Evolutionary conservation across 1,140 invertebrate genomes (phyloP).

Genomic region (Teleopsis dalmanni): DNA sequence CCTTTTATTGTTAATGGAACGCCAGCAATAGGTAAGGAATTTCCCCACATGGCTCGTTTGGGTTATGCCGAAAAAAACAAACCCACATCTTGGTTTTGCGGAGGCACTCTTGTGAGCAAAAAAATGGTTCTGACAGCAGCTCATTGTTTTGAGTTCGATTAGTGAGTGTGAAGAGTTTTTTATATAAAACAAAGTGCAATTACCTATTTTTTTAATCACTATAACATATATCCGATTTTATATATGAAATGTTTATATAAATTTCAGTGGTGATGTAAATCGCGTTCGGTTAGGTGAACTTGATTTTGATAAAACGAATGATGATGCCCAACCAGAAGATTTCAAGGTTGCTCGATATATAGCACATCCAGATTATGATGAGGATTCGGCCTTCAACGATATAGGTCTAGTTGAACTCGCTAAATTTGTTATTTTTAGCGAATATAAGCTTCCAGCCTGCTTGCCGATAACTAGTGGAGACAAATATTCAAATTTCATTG

Average conservation of each 20-base stretch:
- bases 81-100: slow-evolving; percentile 36
- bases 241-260: no score
- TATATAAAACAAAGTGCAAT: no score
- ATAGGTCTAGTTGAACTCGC: slow-evolving; percentile 29
- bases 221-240: no score
- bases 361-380: slow-evolving; percentile 24
- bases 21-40: slow-evolving; percentile 36
- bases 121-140: slow-evolving; percentile 41
- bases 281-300: slow-evolving; percentile 33
- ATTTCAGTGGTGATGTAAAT: slow-evolving; percentile 21
- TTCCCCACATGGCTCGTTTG: slow-evolving; percentile 41
- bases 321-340: slow-evolving; percentile 29
- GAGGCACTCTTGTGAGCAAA: slow-evolving; percentile 40
- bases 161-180: no score
- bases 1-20: slow-evolving; percentile 31
- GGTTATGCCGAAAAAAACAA: slow-evolving; percentile 15
- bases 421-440: slow-evolving; percentile 22
- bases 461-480: slow-evolving; percentile 23
- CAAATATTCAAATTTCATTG: slow-evolving; percentile 18
- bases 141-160: no score
- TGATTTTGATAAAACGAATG: slow-evolving; percentile 20
- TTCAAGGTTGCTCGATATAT: slow-evolving; percentile 19
- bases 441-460: slow-evolving; percentile 36
- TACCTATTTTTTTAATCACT: no score
- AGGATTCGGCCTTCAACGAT: slow-evolving; percentile 28